phyloP scores from a whole-genome alignment of 37 sponge, comb jelly and placozoan species.

The Chondrilla cf. caribensis region DNA sequence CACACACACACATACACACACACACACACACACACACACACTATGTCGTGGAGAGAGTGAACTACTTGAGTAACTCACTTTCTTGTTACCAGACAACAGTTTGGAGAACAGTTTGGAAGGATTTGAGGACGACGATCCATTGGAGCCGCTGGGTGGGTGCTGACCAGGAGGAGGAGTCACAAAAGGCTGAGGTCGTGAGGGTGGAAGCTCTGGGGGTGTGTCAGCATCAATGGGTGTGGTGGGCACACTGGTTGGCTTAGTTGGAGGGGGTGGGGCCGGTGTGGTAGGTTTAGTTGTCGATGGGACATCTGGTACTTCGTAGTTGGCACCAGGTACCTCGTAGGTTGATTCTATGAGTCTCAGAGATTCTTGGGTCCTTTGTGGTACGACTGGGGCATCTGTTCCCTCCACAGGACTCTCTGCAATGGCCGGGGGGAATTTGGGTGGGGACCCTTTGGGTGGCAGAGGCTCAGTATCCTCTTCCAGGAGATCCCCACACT shows the following conservation, averaged over 20 bases:
- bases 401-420: constrained; percentile 10
- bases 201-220: neutral
- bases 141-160: too few species aligned
- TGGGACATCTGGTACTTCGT: neutral
- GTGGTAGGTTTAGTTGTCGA: too few species aligned
- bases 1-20: too few species aligned
- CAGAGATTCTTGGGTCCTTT: neutral
- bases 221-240: neutral
- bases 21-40: too few species aligned
- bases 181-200: neutral
- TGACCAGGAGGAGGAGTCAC: neutral
- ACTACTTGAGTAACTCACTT: too few species aligned
- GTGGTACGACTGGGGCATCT: constrained; percentile 9
- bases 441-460: neutral
- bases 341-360: neutral
- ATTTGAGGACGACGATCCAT: too few species aligned
- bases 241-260: neutral
- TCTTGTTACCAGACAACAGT: too few species aligned
- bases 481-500: constrained; percentile 16
- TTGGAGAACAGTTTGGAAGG: too few species aligned
- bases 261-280: neutral
- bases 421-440: too few species aligned
- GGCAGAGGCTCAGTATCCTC: neutral
- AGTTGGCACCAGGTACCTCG: neutral
- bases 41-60: too few species aligned